Percentiles rank a stretch among this genome's conserved stretches.
These are phyloP conservation scores for Drosophila virilis DNA, from an alignment of 1,140 invertebrate genomes.

Conservation along the genomic window DNA sequence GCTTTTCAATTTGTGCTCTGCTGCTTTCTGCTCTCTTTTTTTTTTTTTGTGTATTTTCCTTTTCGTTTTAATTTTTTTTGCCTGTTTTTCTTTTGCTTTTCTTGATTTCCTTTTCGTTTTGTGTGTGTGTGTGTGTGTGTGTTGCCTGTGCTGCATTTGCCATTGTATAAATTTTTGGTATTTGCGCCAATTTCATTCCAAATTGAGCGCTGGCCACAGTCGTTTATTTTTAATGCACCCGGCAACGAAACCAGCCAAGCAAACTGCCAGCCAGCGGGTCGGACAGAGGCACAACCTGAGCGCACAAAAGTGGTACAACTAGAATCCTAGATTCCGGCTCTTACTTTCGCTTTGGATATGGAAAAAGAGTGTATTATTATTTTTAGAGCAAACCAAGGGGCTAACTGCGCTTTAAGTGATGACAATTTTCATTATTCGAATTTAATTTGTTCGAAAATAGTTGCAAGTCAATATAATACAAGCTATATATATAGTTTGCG, in stretches of 20 bases:
- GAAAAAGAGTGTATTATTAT: conserved; percentile 32
- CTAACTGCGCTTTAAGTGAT: neutral
- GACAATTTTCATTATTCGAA: too few relatives aligned
- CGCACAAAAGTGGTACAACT: conserved; percentile 3
- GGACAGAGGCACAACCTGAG: neutral
- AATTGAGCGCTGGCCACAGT: conserved; percentile 80
- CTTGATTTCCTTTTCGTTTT: conserved; percentile 4
- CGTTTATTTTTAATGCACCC: conserved; percentile 81
- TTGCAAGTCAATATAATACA: too few relatives aligned
- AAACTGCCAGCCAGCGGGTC: conserved; percentile 52
- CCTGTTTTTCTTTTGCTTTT: conserved; percentile 7
- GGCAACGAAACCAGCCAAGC: conserved; percentile 51
- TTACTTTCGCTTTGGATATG: conserved; percentile 31
- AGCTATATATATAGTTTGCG: too few relatives aligned
- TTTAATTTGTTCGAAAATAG: too few relatives aligned
- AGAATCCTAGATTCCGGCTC: conserved; percentile 7
- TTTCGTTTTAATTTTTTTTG: conserved; percentile 27
- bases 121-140: conserved; percentile 9
- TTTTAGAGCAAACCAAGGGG: conserved; percentile 1
- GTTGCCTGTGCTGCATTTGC: conserved; percentile 64
- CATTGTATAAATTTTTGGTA: conserved; percentile 81
- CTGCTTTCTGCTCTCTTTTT: conserved; percentile 30
- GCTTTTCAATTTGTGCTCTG: conserved; percentile 78
- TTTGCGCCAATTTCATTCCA: conserved; percentile 82
- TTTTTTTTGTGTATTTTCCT: conserved; percentile 30